Evolutionary conservation across 2,888 invertebrate genomes (phyloP).

Genomic region (Merodon equestris): DNA sequence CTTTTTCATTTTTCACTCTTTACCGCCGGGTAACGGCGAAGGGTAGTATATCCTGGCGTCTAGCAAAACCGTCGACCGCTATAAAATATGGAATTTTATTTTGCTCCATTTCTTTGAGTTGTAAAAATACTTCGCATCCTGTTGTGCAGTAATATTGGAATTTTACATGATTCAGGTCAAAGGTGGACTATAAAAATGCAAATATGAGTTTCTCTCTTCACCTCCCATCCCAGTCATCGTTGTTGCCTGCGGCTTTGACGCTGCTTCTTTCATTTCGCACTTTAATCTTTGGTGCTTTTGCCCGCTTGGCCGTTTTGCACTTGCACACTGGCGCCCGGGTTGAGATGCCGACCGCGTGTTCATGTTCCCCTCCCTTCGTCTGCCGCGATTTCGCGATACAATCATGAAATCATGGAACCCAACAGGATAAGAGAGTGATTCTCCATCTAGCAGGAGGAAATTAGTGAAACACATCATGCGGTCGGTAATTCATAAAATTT

Average conservation of each 20-base stretch:
- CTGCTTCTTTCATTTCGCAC: neutral
- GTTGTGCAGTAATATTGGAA: constrained; percentile 62
- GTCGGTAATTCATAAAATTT: constrained; percentile 50
- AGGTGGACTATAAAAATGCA: constrained; percentile 60
- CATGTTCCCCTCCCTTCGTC: neutral
- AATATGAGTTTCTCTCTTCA: constrained; percentile 36
- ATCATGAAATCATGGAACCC: too few species aligned
- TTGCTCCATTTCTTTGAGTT: constrained; percentile 54
- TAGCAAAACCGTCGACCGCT: constrained; percentile 37
- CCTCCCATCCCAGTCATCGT: neutral
- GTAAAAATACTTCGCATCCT: constrained; percentile 61
- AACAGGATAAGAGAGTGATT: constrained; percentile 21
- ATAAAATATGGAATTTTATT: constrained; percentile 65
- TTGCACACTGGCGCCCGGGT: too few species aligned
- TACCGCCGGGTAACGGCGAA: too few species aligned
- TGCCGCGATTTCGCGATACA: constrained; percentile 16
- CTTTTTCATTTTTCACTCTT: too few species aligned
- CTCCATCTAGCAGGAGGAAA: constrained; percentile 36
- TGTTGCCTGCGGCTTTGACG: neutral
- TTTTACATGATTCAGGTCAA: constrained; percentile 60
- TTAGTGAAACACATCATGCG: constrained; percentile 40
- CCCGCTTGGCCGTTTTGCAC: too few species aligned
- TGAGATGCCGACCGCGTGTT: constrained; percentile 35
- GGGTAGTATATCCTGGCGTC: constrained; percentile 34
- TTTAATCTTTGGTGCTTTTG: neutral